These are phyloP conservation scores for Thunnus thynnus DNA, from an alignment of 2,113 vertebrate genomes.

Conservation along the genomic window DNA sequence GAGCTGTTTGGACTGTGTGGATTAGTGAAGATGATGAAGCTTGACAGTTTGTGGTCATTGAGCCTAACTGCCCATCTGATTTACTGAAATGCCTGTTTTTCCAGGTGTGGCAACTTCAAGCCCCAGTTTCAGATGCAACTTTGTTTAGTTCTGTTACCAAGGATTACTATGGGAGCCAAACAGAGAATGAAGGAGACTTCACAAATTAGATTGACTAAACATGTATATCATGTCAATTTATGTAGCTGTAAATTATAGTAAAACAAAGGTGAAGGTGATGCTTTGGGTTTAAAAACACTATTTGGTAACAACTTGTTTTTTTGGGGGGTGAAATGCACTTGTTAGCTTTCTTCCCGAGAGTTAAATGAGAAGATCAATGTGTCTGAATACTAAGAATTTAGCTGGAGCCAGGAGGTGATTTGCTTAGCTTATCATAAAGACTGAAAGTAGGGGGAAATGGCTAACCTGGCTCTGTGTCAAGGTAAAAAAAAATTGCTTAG, in stretches of 20 bases:
- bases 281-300: too few relatives aligned
- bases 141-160: constrained; percentile 10
- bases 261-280: too few relatives aligned
- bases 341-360: too few relatives aligned
- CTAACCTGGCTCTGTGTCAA: neutral
- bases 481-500: too few relatives aligned
- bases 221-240: neutral
- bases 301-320: too few relatives aligned
- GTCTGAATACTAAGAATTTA: neutral
- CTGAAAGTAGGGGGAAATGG: neutral
- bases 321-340: too few relatives aligned
- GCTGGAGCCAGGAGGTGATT: neutral
- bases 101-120: constrained; percentile 45
- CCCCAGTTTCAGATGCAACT: constrained; percentile 22
- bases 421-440: neutral
- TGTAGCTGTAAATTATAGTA: neutral
- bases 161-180: neutral
- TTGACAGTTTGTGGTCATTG: constrained; percentile 38
- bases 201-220: neutral
- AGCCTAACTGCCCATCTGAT: constrained; percentile 24
- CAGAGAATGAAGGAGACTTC: neutral
- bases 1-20: constrained; percentile 10
- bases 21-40: constrained; percentile 27
- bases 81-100: constrained; percentile 40
- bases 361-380: too few relatives aligned